A percentile compares a stretch with the other conserved stretches of the same genome.
These are phyloP conservation scores for Stegana nigrithorax DNA, from an alignment of 2,888 invertebrate species.

Conservation along the genomic window DNA sequence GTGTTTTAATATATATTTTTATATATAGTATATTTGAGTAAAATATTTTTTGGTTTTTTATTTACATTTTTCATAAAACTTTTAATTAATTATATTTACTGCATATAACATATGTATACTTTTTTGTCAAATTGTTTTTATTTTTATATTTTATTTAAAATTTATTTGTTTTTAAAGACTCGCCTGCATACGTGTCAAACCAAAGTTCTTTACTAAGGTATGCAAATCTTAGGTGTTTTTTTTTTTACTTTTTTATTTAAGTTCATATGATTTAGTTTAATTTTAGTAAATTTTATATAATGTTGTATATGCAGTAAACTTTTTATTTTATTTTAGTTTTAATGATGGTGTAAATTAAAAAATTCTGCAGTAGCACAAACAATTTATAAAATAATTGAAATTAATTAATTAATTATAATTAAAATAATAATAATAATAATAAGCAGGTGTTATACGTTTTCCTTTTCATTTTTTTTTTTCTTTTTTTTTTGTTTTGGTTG, in stretches of 20 bases:
- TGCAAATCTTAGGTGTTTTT: too few species aligned
- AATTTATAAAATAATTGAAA: conserved; percentile 28
- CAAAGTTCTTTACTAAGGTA: too few species aligned
- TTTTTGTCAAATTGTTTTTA: background rate
- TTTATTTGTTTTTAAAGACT: background rate
- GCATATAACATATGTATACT: too few species aligned
- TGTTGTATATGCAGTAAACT: conserved; percentile 15
- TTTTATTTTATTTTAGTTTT: conserved; percentile 32
- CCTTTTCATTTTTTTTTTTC: too few species aligned
- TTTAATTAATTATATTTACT: too few species aligned
- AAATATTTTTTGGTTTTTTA: background rate
- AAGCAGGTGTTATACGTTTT: too few species aligned
- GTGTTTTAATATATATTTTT: background rate
- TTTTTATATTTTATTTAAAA: background rate
- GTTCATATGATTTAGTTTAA: background rate
- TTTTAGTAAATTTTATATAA: conserved; percentile 7
- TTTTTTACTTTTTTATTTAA: background rate
- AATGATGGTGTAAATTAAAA: conserved; percentile 64
- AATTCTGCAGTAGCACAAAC: conserved; percentile 42
- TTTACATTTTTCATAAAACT: conserved; percentile 9
- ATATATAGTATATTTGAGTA: conserved; percentile 13
- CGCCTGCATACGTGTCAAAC: background rate
- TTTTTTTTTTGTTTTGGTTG: conserved; percentile 13
- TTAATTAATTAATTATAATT: conserved; percentile 12
- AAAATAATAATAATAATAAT: too few species aligned